These are phyloP conservation scores for Drosophila ambigua DNA, from an alignment of 1,140 invertebrate genomes.

Conservation along the genomic window DNA sequence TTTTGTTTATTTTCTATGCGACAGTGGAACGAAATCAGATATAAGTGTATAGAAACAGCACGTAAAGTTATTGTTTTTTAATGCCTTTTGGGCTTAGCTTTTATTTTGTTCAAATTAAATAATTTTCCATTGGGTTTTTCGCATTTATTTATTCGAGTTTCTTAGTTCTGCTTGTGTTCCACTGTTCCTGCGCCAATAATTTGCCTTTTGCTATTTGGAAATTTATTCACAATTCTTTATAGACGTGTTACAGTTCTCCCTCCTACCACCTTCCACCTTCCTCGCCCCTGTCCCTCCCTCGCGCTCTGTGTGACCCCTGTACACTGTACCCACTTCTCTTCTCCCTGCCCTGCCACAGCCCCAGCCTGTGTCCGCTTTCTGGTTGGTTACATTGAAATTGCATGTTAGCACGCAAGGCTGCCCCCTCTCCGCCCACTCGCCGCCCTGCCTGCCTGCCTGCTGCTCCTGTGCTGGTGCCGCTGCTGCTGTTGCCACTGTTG, in stretches of 20 bases:
- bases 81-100: background rate
- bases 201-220: conserved; percentile 61
- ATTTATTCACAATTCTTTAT: conserved; percentile 79
- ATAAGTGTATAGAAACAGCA: too few relatives aligned
- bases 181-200: conserved; percentile 44
- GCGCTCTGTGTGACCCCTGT: too few relatives aligned
- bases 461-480: conserved; percentile 44
- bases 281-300: background rate
- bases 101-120: background rate
- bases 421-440: conserved; percentile 22
- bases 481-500: conserved; percentile 55
- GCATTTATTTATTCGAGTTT: background rate
- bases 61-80: background rate
- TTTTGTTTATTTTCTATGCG: conserved; percentile 17
- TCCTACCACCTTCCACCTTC: conserved; percentile 6
- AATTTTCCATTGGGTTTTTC: background rate
- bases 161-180: background rate
- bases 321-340: too few relatives aligned
- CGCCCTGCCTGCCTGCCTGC: conserved; percentile 43
- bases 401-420: conserved; percentile 75
- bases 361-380: conserved; percentile 3
- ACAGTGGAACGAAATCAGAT: conserved; percentile 34
- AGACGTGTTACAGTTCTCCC: conserved; percentile 63
- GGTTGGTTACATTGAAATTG: conserved; percentile 72
- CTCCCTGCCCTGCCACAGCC: background rate